Evolutionary conservation across 1,140 invertebrate genomes (phyloP), one percentile per base, ranked within the genome.

Genomic region (Drosophila takahashii): DNA sequence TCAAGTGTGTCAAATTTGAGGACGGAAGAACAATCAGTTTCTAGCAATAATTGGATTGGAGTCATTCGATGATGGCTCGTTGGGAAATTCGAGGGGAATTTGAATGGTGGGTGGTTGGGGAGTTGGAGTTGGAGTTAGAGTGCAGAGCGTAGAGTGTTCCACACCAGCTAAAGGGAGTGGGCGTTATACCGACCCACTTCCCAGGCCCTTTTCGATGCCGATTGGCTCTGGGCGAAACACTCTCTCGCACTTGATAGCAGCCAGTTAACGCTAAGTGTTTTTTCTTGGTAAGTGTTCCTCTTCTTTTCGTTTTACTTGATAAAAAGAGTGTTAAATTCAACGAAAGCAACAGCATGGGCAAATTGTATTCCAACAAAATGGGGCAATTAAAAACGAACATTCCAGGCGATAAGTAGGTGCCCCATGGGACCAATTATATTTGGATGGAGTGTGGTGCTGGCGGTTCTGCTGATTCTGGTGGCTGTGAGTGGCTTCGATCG

Each of bases 231-330:
- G 62, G 72, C 52, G n/a, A 61, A 60, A 41, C 48, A 61, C 32
- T 32, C 47, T 15, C 60, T 22, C 64, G 27, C 66, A 52, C 70
- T 67, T 48, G 50, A 77, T 77, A 44, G 36, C 54, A 67, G 54
- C 73, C 61, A 77, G 74, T 77, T 76, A 77, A 39, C 37, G 50
- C 56, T 77, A 77, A 77, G 74, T 77, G 74, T 70, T 77, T 77
- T 77, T 76, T 77, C 64, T 60, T 7, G 50, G 50, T 70, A 71
- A 71, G 65, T 70, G 65, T 71, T 71, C 22, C 32, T 62, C 64
- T 42, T 32, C 29, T 32, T 32, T 67, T 65, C 48, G 26, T 1
- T 41, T 66, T 32, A 26, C 22, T 9, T 50, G 74, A 77, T 77
- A 77, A 77, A 77, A 75, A 75, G 47, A 45, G 67, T 72, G 67